phyloP scores from a whole-genome alignment of 2,797 vertebrate species.

The Labeo calbasu region DNA sequence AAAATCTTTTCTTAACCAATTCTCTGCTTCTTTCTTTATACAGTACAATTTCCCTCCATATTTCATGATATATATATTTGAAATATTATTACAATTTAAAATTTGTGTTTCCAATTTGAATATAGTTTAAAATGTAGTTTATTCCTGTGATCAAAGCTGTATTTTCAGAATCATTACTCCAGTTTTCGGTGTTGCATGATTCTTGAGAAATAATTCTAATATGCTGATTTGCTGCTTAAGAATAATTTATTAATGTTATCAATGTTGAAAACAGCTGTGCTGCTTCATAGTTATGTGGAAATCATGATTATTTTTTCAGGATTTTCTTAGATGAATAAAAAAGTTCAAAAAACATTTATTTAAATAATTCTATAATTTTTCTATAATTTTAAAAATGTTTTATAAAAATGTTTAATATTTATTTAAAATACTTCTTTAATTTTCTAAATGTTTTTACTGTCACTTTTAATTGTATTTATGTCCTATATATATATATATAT shows the following conservation, averaged over 20 bases:
- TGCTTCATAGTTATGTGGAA: not conserved
- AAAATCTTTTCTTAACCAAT: constrained; percentile 74
- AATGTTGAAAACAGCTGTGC: not conserved
- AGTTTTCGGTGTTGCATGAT: not conserved
- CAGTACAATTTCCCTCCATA: not conserved
- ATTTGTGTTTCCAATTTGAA: not conserved
- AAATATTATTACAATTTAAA: not conserved
- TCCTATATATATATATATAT: too few species aligned
- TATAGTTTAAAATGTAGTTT: not conserved
- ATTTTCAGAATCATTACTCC: not conserved
- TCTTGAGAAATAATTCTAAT: too few species aligned
- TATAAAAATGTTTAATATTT: too few species aligned
- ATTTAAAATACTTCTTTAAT: too few species aligned
- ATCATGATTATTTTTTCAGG: not conserved
- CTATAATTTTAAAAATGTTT: too few species aligned
- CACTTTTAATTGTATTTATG: too few species aligned
- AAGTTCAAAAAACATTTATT: too few species aligned
- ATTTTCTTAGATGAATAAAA: too few species aligned
- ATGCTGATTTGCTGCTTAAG: too few species aligned
- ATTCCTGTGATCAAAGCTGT: not conserved
- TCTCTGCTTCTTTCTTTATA: not conserved
- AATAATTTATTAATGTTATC: not conserved
- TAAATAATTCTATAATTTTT: too few species aligned
- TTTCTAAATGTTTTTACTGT: too few species aligned
- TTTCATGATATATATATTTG: not conserved